These are phyloP conservation scores for Perdita meconis DNA, from an alignment of 2,888 invertebrate species.

Conservation along the genomic window DNA sequence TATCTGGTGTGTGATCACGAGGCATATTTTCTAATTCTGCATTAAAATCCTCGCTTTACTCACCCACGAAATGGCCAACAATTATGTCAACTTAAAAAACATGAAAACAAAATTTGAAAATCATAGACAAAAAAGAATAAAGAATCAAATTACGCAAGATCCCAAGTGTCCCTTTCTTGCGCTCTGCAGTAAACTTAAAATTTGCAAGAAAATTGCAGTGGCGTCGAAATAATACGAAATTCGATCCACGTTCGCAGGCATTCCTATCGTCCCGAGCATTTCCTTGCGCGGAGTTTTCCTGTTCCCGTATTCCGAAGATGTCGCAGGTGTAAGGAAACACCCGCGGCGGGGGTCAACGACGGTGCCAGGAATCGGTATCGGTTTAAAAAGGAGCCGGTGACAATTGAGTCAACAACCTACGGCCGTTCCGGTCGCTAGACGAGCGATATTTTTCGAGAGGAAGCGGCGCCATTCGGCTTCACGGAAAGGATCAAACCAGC, in stretches of 20 bases:
- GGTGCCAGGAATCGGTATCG: slow-evolving; percentile 39
- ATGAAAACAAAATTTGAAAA: no score
- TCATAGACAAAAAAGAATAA: no score
- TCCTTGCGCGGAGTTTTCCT: slow-evolving; percentile 32
- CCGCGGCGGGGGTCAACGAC: slow-evolving; percentile 34
- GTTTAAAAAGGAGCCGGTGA: slow-evolving; percentile 63
- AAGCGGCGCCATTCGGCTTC: slow-evolving; percentile 74
- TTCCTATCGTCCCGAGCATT: slow-evolving; percentile 27
- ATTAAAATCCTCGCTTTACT: no score
- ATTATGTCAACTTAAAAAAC: no score
- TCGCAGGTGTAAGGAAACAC: slow-evolving; percentile 24
- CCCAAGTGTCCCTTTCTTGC: no score
- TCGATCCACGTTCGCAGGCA: background rate
- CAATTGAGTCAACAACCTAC: slow-evolving; percentile 78
- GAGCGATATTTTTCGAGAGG: slow-evolving; percentile 73
- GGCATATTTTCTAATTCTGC: no score
- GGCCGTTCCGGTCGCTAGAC: slow-evolving; percentile 74
- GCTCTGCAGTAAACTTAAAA: no score
- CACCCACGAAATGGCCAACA: no score
- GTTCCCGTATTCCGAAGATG: slow-evolving; percentile 44
- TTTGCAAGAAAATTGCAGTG: no score
- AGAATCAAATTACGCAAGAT: no score
- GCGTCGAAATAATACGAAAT: background rate
- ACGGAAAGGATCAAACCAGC: slow-evolving; percentile 69
- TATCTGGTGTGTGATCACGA: no score